These are phyloP conservation scores for Hucho hucho DNA, from an alignment of 2,113 vertebrate genomes.

Conservation along the genomic window DNA sequence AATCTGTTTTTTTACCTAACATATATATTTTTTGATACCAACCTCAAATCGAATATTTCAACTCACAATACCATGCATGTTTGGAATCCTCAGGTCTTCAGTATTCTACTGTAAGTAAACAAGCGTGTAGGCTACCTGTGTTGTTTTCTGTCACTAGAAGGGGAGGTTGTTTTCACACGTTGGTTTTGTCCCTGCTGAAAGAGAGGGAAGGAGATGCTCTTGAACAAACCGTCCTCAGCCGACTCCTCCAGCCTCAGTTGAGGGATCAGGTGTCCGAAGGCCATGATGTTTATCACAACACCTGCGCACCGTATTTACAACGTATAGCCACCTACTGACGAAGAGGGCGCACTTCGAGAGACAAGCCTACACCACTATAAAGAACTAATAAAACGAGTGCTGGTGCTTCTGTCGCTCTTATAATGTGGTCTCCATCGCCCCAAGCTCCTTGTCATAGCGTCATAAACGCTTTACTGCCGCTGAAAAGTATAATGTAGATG, in stretches of 20 bases:
- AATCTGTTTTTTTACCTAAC: too few relatives aligned
- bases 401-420: too few relatives aligned
- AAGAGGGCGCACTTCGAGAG: not conserved
- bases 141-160: conserved; percentile 33
- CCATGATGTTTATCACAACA: conserved; percentile 41
- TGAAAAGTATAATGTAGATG: conserved; percentile 19
- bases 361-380: too few relatives aligned
- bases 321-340: not conserved
- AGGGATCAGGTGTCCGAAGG: conserved; percentile 47
- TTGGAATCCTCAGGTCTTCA: too few relatives aligned
- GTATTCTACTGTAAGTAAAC: not conserved
- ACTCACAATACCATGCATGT: too few relatives aligned
- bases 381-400: too few relatives aligned
- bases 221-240: conserved; percentile 48
- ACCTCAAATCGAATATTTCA: too few relatives aligned
- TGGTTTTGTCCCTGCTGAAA: conserved; percentile 34
- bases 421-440: not conserved
- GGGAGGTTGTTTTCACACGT: conserved; percentile 40
- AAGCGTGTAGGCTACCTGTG: conserved; percentile 46
- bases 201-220: conserved; percentile 50
- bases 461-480: not conserved
- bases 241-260: conserved; percentile 61
- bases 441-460: not conserved
- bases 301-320: not conserved
- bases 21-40: too few relatives aligned